Evolutionary conservation across 2,797 vertebrate species (phyloP).

Genomic region (Pyrocephalus nanus): DNA sequence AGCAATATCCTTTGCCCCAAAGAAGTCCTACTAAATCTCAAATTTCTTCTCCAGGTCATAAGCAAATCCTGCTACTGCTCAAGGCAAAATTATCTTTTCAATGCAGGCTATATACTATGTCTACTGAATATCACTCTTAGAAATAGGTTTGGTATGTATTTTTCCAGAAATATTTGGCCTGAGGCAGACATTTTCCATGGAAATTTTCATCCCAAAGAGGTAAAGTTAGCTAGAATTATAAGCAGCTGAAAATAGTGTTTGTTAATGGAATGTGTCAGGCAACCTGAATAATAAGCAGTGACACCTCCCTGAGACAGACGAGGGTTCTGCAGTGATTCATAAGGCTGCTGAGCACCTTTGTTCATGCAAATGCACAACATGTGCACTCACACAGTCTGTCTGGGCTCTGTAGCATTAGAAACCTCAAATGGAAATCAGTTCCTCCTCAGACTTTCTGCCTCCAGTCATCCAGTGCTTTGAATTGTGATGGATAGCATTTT

Average conservation of each 20-base stretch:
- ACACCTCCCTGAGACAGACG: not conserved
- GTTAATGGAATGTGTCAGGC: not conserved
- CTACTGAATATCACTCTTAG: not conserved
- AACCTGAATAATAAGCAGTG: slow-evolving; percentile 10
- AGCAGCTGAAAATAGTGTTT: slow-evolving; percentile 5
- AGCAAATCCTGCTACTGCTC: not conserved
- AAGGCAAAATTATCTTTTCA: not conserved
- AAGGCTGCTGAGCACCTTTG: not conserved
- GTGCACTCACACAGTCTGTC: not conserved
- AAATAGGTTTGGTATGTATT: not conserved
- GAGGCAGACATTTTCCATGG: not conserved
- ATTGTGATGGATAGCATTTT: not conserved
- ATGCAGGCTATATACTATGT: not conserved
- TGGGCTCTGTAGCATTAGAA: not conserved
- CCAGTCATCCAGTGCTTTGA: not conserved
- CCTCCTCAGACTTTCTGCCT: not conserved
- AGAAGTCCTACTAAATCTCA: not conserved
- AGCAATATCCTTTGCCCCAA: not conserved
- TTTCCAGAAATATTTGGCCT: not conserved
- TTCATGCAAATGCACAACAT: not conserved
- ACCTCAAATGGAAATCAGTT: not conserved
- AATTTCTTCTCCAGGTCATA: not conserved
- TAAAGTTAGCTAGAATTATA: not conserved
- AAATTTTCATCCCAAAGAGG: not conserved
- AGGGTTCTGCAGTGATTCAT: not conserved